Base-by-base conservation (phyloP, 2,797 vertebrate species). In the Pangasius macronema region DNA sequence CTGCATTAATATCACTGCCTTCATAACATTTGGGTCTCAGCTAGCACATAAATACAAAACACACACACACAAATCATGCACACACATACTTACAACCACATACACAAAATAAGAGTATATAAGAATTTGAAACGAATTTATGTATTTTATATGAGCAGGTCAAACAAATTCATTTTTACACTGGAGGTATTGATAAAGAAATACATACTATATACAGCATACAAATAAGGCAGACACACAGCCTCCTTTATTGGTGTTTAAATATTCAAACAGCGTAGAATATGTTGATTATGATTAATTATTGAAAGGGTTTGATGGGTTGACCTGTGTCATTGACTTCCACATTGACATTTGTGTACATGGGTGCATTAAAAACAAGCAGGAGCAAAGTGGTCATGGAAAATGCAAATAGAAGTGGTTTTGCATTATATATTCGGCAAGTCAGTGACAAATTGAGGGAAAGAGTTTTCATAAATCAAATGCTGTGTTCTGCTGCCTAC, bases 381-480 rank as follows among this genome's bases (percentile, higher is more conserved):
- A 55, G 30, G 67, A 55, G 49, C 57, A 39, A 83, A 39, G 6
- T 84, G 61, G 57, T 18, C 75, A 72, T 87, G 88, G 89, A 91
- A 91, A 92, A 93, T 89, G 90, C 94, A 94, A 94, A 93, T 91
- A 93, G 86, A 92, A 94, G 94, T 92, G 89, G 92, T 93, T 95
- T 94, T 94, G 93, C 94, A 95, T 95, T 94, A 95, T 94, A 95
- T 93, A 94, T 95, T 91, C 85, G 89, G 92, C 87, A 88, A 92
- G 92, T 93, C 90, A 86, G 92, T 95, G 95, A 95, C 93, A 95
- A 95, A 95, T 94, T 92, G 94, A 92, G 91, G 89, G 91, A 92
- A 89, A 92, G 92, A 92, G 93, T 92, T 82, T 84, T 94, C 94
- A 94, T 96, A 95, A 95, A 96, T 96, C 95, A 96, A 63, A 65